Percentiles rank a stretch among this genome's conserved stretches.
Conservation (phyloP, 2,888 invertebrate genomes). For the Morpho helenor region DNA sequence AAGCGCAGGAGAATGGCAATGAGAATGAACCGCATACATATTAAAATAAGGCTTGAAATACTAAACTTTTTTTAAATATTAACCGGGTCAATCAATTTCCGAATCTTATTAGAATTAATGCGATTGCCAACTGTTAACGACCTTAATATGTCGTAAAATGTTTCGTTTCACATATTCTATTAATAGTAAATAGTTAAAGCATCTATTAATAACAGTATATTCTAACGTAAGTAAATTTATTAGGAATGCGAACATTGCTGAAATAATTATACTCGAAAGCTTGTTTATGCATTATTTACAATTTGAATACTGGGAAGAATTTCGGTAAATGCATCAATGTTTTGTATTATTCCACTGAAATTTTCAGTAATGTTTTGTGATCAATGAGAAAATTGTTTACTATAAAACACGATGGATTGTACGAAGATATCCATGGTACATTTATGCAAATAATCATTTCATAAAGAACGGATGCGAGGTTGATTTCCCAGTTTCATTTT, state of each 20-base stretch:
- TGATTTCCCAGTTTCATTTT: too few relatives aligned
- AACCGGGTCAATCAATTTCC: too few relatives aligned
- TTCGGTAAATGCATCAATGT: neutral
- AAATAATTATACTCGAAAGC: slow-evolving; percentile 1
- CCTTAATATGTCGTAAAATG: neutral
- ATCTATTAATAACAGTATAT: neutral
- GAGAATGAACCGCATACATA: too few relatives aligned
- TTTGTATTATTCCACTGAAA: neutral
- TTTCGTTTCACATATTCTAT: neutral
- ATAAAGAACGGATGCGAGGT: too few relatives aligned
- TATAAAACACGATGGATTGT: too few relatives aligned
- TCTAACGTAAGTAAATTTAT: slow-evolving; percentile 1
- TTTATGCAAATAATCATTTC: too few relatives aligned
- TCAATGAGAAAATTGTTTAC: neutral
- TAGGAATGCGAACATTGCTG: slow-evolving; percentile 1
- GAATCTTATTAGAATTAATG: too few relatives aligned
- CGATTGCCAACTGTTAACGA: neutral
- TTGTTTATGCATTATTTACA: slow-evolving; percentile 1
- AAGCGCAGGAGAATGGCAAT: too few relatives aligned
- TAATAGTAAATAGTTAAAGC: neutral
- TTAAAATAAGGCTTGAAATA: too few relatives aligned
- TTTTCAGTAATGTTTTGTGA: neutral
- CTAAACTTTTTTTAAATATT: too few relatives aligned
- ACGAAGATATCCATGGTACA: too few relatives aligned
- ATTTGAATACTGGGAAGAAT: neutral